Percentiles rank a stretch among this genome's conserved stretches.
phyloP scores from a whole-genome alignment of 2,113 vertebrate species.

The Antigone vipio region DNA sequence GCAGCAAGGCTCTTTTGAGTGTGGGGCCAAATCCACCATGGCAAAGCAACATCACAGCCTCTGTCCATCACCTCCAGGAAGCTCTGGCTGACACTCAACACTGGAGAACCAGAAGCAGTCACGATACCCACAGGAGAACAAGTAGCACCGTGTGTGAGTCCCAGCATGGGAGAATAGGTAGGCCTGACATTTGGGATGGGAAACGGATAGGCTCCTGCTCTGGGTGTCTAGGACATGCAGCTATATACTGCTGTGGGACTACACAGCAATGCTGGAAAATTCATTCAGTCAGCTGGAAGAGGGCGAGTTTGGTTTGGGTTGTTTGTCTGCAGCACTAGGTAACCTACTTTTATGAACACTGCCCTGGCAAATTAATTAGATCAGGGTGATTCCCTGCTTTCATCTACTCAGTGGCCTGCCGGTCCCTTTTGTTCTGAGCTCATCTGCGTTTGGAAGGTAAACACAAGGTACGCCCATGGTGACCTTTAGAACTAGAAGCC shows the following conservation, averaged over 20 bases:
- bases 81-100: background rate
- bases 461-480: background rate
- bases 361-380: background rate
- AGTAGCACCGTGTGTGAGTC: fast-evolving
- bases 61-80: background rate
- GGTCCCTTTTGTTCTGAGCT: conserved; percentile 15
- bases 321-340: background rate
- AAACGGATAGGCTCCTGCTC: background rate
- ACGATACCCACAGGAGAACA: background rate
- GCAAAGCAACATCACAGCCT: background rate
- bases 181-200: background rate
- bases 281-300: background rate
- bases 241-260: background rate
- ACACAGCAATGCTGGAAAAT: background rate
- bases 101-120: background rate
- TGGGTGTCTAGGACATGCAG: background rate
- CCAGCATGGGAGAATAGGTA: background rate
- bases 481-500: conserved; percentile 32
- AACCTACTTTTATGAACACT: background rate
- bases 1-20: background rate
- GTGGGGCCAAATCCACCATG: background rate
- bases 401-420: background rate
- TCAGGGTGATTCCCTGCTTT: background rate
- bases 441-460: background rate
- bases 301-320: background rate